Base-by-base conservation (phyloP, 2,113 vertebrate species). In the Cheilinus undulatus region DNA sequence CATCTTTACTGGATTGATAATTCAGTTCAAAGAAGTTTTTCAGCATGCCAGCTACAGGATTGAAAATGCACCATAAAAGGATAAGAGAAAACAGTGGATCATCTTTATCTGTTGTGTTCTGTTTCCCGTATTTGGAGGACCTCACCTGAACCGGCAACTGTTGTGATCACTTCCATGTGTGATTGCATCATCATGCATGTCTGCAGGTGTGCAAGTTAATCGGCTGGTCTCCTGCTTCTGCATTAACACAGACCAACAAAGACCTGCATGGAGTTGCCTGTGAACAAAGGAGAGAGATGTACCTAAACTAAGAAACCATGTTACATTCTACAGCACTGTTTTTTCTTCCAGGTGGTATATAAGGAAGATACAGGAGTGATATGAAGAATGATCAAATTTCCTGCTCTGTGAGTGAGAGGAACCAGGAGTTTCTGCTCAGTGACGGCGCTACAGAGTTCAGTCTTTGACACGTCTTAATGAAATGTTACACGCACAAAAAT, bases 281-380 rank as follows among this genome's bases (percentile, higher is more conserved):
- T 70, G 24, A 75, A 32, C 4, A 7, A 73, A 43, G 56, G 38
- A 64, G 32, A 49, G 64, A 57, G 9, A 17, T 72, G 30, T 42
- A 51, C 42, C 34, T 24, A 32, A 36, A 66, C 26, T 5, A 14
- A 10, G n/a, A 40, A 71, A 12, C 30, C 24, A 49, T 60, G 53
- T 82, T 56, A 76, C 42, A 80, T 84, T 73, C 72, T 72, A 73
- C 75, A 76, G 68, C 62, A 5, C 54, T 59, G 38, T 71, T 45
- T 78, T 86, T 68, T 68, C 72, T 68, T 48, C 53, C 76, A 92
- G 89, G 91, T 87, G 83, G 22, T 48, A 28, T 43, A 53, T 91
- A 88, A 70, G 84, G 72, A 86, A 68, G 68, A 68, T 26, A 49
- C 24, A 50, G 60, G 51, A 68, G 15, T 64, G 23, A 51, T 34